A percentile compares a stretch with the other conserved stretches of the same genome.
Conservation (phyloP, 1,140 invertebrate genomes). For the Drosophila guanche region DNA sequence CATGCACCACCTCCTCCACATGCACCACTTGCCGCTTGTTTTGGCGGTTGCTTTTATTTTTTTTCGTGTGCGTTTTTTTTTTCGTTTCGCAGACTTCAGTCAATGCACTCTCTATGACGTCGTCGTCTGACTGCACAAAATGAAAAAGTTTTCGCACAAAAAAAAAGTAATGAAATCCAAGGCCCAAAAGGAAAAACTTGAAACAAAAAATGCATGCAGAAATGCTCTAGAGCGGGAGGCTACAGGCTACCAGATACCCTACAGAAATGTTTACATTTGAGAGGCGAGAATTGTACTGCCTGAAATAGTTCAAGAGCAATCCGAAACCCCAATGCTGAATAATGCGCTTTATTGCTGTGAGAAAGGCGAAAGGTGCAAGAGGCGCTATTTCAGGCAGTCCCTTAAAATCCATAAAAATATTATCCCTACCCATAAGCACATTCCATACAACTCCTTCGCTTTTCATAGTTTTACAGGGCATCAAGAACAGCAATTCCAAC, state of each 20-base stretch:
- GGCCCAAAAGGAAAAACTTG: slow-evolving; percentile 73
- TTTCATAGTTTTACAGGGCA: slow-evolving; percentile 47
- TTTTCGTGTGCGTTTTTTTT: slow-evolving; percentile 40
- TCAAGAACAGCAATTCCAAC: slow-evolving; percentile 45
- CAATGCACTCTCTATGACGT: slow-evolving; percentile 80
- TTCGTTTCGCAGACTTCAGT: slow-evolving; percentile 70
- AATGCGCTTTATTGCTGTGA: too few species aligned
- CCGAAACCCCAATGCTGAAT: too few species aligned
- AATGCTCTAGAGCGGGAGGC: neutral
- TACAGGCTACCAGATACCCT: slow-evolving; percentile 8
- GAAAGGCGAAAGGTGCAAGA: too few species aligned
- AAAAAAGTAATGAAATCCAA: slow-evolving; percentile 72
- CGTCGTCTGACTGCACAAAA: slow-evolving; percentile 79
- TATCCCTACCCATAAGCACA: too few species aligned
- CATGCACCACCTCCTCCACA: slow-evolving; percentile 21
- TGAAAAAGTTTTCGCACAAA: slow-evolving; percentile 71
- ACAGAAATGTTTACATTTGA: neutral
- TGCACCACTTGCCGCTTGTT: slow-evolving; percentile 26
- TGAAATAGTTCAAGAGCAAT: too few species aligned
- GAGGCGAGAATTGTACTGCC: neutral
- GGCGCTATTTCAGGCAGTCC: too few species aligned
- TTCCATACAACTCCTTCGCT: neutral
- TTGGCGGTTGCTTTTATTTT: slow-evolving; percentile 8
- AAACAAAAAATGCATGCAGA: slow-evolving; percentile 45
- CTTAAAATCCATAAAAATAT: too few species aligned